A percentile compares a stretch with the other conserved stretches of the same genome.
Conservation (phyloP, 2,113 vertebrate species). For the Paramormyrops kingsleyae region DNA sequence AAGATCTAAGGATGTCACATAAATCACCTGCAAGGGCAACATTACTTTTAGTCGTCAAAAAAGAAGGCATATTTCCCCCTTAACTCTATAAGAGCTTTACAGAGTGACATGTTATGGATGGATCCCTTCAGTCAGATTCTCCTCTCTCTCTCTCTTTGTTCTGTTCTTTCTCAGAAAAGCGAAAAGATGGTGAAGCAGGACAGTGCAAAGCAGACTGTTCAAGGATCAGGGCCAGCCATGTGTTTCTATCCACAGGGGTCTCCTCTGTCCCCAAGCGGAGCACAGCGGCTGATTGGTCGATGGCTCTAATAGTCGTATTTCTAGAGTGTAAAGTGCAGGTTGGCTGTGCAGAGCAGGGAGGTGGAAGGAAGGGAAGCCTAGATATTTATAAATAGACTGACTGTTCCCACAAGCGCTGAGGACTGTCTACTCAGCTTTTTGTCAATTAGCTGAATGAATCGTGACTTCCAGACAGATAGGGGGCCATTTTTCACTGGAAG, state of each 20-base stretch:
- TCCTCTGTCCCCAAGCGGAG: background rate
- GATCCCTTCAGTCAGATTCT: background rate
- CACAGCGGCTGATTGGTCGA: background rate
- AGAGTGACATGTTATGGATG: background rate
- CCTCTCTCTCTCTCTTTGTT: background rate
- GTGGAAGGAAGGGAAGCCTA: background rate
- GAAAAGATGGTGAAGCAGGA: background rate
- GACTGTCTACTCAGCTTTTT: background rate
- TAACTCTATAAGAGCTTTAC: background rate
- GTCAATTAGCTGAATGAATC: slow-evolving; percentile 1
- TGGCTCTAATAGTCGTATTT: background rate
- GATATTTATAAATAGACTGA: background rate
- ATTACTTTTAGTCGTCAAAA: background rate
- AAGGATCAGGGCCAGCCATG: background rate
- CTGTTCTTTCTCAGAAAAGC: slow-evolving; percentile 1
- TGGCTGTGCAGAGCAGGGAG: background rate
- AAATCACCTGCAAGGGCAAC: background rate
- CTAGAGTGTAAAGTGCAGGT: background rate
- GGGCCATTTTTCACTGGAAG: background rate
- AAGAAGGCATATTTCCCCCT: background rate
- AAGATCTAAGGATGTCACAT: background rate
- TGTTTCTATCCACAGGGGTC: background rate
- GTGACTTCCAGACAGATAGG: background rate
- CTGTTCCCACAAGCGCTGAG: background rate
- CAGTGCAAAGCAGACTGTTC: background rate